A percentile compares a stretch with the other conserved stretches of the same genome.
phyloP scores from a whole-genome alignment of 2,113 vertebrate genomes.

The Bucco capensis region DNA sequence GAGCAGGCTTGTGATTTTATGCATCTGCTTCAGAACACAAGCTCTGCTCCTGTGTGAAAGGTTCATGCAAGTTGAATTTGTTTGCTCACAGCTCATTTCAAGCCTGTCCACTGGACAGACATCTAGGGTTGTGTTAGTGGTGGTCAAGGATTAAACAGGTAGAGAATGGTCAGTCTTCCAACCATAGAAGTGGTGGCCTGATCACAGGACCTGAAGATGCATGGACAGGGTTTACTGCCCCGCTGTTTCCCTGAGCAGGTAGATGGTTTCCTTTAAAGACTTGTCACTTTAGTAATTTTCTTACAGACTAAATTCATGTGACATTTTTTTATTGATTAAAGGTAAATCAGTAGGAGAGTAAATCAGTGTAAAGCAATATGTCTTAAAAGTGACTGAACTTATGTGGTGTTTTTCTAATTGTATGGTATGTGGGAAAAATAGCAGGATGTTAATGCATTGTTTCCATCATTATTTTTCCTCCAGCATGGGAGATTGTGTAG shows the following conservation, averaged over 20 bases:
- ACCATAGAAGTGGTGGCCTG: background rate
- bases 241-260: background rate
- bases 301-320: background rate
- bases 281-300: background rate
- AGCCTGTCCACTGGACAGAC: background rate
- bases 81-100: background rate
- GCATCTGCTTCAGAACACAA: fast-evolving
- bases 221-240: background rate
- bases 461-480: background rate
- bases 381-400: background rate
- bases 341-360: background rate
- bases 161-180: background rate
- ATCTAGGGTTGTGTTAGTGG: background rate
- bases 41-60: background rate
- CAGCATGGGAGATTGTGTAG: constrained; percentile 89
- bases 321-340: background rate
- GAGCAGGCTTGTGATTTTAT: background rate
- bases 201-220: background rate
- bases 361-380: background rate
- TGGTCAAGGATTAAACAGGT: background rate
- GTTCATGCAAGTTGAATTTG: background rate
- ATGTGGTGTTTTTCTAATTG: background rate
- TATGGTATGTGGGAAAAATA: background rate
- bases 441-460: background rate
- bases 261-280: background rate